phyloP scores from a whole-genome alignment of 2,797 vertebrate species.

The Sebastes umbrosus region DNA sequence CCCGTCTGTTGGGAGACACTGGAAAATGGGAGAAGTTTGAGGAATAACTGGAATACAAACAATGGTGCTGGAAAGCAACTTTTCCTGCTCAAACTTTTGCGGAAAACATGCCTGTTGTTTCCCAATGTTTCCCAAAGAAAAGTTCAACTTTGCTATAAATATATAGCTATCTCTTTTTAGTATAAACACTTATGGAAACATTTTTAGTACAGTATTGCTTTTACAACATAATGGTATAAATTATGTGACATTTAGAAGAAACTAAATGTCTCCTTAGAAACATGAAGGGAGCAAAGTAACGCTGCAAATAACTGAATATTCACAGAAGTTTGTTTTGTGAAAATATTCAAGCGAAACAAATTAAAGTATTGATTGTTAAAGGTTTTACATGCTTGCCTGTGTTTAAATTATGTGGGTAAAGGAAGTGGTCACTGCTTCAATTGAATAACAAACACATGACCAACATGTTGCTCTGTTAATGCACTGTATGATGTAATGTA shows the following conservation, averaged over 20 bases:
- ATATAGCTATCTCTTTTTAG: not conserved
- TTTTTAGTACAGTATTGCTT: not conserved
- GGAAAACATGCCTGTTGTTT: slow-evolving; percentile 23
- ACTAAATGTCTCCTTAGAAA: not conserved
- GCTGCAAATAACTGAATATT: not conserved
- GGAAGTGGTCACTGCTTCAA: too few species aligned
- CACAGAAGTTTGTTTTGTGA: not conserved
- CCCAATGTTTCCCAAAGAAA: slow-evolving; percentile 5
- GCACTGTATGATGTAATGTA: too few species aligned
- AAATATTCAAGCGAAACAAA: not conserved
- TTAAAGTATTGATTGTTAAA: not conserved
- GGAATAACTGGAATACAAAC: slow-evolving; percentile 40
- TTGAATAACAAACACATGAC: too few species aligned
- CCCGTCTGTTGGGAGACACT: slow-evolving; percentile 52
- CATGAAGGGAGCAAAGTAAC: not conserved
- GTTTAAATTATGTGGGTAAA: not conserved
- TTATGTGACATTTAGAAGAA: not conserved
- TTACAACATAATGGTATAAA: not conserved
- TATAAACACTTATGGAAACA: not conserved
- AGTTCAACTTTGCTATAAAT: not conserved
- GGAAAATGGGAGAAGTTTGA: slow-evolving; percentile 41
- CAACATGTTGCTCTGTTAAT: too few species aligned
- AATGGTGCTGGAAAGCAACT: slow-evolving; percentile 21
- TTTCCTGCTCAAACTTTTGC: slow-evolving; percentile 59
- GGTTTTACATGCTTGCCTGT: not conserved